Evolutionary conservation across 2,888 invertebrate species (phyloP), one percentile per base, ranked within the genome.

Genomic region (Ecdyonurus torrentis): DNA sequence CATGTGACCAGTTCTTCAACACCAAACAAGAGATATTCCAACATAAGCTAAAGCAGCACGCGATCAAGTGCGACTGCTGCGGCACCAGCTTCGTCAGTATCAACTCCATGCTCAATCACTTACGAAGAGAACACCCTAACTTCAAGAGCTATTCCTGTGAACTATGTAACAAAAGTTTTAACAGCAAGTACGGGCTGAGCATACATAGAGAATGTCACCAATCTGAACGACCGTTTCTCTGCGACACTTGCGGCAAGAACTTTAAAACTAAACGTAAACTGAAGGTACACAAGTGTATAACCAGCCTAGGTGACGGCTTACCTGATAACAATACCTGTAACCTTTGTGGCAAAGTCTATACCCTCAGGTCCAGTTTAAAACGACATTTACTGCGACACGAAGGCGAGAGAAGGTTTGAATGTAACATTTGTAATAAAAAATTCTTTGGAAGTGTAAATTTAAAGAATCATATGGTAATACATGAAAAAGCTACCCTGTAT

Each of bases 271-370:
- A 55, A n/a, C 55, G 22, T n/a, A 55, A 55, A 22, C 20, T 55
- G 20, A 55, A 22, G 20, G 19, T 20, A 5, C 55, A 55, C 20
- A 55, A 55, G n/a, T 55, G 55, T 55, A 20, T 20, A 10, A n/a
- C 15, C n/a, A 22, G n/a, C n/a, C 7, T 20, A 20, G 20, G n/a
- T 22, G 55, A 55, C 3, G 19, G 5, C 5, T 7, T 55, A 20
- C n/a, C 19, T 5, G n/a, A 5, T 5, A 7, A 22, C 55, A 55
- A 55, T 55, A 55, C 19, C 20, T 55, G 55, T 22, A n/a, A 7
- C 3, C n/a, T 55, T 55, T 55, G 55, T 55, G 55, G 55, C 20
- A 55, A 55, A n/a, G n/a, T 22, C n/a, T 55, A 55, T n/a, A 55
- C 55, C 5, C 22, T 55, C 10, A 5, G 55, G 5, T 59, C 59